These are phyloP conservation scores for Palythoa heliodiscus DNA, from an alignment of 92 coral and sea anemone species.

Conservation along the genomic window DNA sequence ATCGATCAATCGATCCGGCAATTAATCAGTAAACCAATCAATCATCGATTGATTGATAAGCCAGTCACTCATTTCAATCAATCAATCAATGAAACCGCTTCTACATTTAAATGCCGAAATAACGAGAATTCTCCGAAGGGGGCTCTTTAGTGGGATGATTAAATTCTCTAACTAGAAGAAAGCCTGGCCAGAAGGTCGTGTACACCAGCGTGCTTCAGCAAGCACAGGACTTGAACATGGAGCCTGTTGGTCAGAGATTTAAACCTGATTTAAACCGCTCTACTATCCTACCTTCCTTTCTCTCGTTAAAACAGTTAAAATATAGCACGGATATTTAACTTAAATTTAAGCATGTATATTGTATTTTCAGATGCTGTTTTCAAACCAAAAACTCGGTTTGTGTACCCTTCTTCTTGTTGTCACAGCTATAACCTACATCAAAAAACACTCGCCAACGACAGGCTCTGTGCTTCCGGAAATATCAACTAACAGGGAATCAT, in stretches of 20 bases:
- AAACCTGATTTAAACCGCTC: no score
- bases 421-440: background rate
- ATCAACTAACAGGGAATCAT: background rate
- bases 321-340: background rate
- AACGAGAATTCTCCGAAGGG: no score
- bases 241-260: no score
- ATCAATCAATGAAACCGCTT: no score
- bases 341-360: background rate
- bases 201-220: no score
- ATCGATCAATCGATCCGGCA: background rate
- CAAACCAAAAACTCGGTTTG: background rate
- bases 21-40: no score
- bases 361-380: slow-evolving; percentile 10
- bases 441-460: background rate
- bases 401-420: background rate
- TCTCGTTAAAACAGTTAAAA: background rate
- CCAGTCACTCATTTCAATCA: no score
- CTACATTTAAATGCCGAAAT: no score
- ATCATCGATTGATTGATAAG: background rate
- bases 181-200: no score
- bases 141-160: no score
- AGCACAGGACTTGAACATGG: no score
- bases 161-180: no score
- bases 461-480: background rate
- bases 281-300: background rate